Evolutionary conservation across 2,888 invertebrate species (phyloP).

Genomic region (Dryadula phaetusa): DNA sequence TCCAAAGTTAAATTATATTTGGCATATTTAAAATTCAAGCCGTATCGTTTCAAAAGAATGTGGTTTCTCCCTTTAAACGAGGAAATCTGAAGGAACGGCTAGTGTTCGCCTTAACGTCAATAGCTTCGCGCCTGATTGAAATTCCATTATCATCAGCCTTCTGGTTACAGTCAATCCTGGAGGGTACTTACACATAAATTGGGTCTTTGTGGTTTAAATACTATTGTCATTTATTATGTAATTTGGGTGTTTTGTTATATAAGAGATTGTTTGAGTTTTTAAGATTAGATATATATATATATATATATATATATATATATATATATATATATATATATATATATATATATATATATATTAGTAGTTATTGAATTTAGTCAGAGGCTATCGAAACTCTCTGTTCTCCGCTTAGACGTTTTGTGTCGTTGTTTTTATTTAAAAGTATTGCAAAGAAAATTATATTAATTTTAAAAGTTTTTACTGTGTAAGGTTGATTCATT

Average conservation of each 20-base stretch:
- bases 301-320: too few relatives aligned
- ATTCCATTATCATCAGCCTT: constrained; percentile 80
- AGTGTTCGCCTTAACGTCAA: constrained; percentile 45
- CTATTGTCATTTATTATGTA: neutral
- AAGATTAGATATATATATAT: too few relatives aligned
- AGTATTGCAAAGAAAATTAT: too few relatives aligned
- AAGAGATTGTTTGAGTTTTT: neutral
- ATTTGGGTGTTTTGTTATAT: neutral
- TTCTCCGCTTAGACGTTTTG: too few relatives aligned
- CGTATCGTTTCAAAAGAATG: constrained; percentile 14
- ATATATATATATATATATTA: too few relatives aligned
- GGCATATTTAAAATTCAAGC: neutral
- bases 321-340: too few relatives aligned
- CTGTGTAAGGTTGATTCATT: too few relatives aligned
- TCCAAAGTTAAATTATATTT: too few relatives aligned
- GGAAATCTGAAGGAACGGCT: constrained; percentile 50
- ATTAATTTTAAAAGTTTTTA: too few relatives aligned
- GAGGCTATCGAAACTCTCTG: too few relatives aligned
- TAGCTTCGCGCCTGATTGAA: constrained; percentile 70
- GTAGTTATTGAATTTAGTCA: too few relatives aligned
- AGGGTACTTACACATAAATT: constrained; percentile 43
- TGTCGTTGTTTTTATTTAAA: too few relatives aligned
- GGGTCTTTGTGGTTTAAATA: constrained; percentile 17
- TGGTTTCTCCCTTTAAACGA: constrained; percentile 19
- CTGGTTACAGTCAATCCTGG: constrained; percentile 72